These are phyloP conservation scores for Ophraella communa DNA, from an alignment of 2,888 invertebrate species.

Conservation along the genomic window DNA sequence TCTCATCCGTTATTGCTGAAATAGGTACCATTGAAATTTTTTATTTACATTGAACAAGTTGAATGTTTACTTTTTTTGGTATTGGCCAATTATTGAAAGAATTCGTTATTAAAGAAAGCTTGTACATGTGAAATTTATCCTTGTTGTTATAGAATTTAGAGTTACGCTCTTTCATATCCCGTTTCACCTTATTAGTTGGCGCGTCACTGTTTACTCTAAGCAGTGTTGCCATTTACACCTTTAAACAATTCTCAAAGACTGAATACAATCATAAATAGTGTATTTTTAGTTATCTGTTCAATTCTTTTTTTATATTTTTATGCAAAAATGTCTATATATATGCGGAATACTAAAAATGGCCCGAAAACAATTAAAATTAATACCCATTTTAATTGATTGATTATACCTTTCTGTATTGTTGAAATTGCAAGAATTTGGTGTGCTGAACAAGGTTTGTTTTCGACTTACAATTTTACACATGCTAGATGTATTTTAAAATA, in stretches of 20 bases:
- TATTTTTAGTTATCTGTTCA: too few species aligned
- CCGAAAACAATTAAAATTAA: too few species aligned
- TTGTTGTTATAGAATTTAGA: not conserved
- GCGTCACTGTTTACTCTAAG: conserved; percentile 24
- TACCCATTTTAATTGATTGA: too few species aligned
- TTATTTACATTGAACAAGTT: not conserved
- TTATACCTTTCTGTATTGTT: too few species aligned
- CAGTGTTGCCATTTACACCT: not conserved
- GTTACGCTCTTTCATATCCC: not conserved
- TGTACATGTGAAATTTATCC: not conserved
- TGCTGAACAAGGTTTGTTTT: too few species aligned
- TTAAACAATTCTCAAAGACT: not conserved
- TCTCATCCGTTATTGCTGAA: not conserved
- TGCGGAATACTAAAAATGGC: too few species aligned
- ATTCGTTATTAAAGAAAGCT: not conserved
- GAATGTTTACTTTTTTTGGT: not conserved
- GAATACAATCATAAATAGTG: not conserved
- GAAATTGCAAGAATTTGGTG: too few species aligned
- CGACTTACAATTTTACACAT: too few species aligned
- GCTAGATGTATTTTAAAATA: too few species aligned
- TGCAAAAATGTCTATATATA: too few species aligned
- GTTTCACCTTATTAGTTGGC: conserved; percentile 11
- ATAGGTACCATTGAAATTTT: not conserved
- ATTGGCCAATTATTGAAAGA: not conserved
- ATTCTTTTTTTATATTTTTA: too few species aligned